phyloP scores from a whole-genome alignment of 2,888 invertebrate species.

The Ecliptopera silaceata region DNA sequence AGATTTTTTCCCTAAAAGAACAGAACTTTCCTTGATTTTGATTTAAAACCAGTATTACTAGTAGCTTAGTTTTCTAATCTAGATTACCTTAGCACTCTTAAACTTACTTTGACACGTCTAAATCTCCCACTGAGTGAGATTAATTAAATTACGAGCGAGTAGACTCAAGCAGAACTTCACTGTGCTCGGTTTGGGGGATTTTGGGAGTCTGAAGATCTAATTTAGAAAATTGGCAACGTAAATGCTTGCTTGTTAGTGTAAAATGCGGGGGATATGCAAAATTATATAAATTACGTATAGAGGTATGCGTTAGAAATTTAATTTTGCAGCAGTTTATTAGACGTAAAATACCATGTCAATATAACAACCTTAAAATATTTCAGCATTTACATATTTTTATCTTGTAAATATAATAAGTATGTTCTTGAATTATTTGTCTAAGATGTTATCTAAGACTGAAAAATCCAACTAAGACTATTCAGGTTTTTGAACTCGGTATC shows the following conservation, averaged over 20 bases:
- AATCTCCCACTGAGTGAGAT: slow-evolving; percentile 33
- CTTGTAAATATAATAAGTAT: too few species aligned
- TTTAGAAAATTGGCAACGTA: slow-evolving; percentile 29
- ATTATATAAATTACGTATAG: not conserved
- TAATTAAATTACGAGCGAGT: slow-evolving; percentile 46
- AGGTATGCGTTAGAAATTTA: not conserved
- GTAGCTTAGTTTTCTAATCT: slow-evolving; percentile 7
- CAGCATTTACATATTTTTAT: too few species aligned
- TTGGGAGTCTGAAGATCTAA: slow-evolving; percentile 29
- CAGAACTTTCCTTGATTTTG: too few species aligned
- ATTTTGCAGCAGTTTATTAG: too few species aligned
- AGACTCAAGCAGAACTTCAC: slow-evolving; percentile 25
- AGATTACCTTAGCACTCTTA: slow-evolving; percentile 5
- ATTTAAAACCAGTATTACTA: not conserved
- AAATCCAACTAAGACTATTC: not conserved
- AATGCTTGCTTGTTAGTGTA: slow-evolving; percentile 14
- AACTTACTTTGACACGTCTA: not conserved
- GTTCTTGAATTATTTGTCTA: too few species aligned
- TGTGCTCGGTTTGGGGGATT: slow-evolving; percentile 29
- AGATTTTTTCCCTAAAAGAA: too few species aligned
- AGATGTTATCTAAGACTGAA: not conserved
- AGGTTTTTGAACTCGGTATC: slow-evolving; percentile 1
- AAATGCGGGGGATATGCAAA: slow-evolving; percentile 3
- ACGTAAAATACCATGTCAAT: too few species aligned
- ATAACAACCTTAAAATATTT: too few species aligned